Evolutionary conservation across 2,888 invertebrate species (phyloP).

Genomic region (Pachydiplax longipennis): DNA sequence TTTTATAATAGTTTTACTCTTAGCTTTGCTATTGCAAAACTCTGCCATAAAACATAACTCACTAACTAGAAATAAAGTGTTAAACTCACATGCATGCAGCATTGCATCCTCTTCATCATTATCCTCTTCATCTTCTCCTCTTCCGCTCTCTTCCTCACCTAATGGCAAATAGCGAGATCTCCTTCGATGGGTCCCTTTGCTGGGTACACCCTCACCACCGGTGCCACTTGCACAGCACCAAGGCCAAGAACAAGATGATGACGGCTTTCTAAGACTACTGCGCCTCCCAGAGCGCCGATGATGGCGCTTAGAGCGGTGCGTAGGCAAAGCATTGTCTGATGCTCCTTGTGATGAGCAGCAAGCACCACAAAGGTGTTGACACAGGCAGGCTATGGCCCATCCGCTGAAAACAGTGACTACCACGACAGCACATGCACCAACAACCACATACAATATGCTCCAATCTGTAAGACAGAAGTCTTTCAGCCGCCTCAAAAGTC

Average conservation of each 20-base stretch:
- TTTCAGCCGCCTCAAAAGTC: too few species aligned
- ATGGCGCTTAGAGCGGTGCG: background rate
- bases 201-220: background rate
- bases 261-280: background rate
- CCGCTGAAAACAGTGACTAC: slow-evolving; percentile 50
- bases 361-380: slow-evolving; percentile 47
- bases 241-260: background rate
- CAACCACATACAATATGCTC: slow-evolving; percentile 91
- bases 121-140: slow-evolving; percentile 2
- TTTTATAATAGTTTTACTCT: too few species aligned
- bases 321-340: background rate
- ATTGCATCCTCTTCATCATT: slow-evolving; percentile 32
- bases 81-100: background rate
- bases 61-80: too few species aligned
- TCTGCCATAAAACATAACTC: too few species aligned
- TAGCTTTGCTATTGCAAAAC: too few species aligned
- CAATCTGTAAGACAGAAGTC: slow-evolving; percentile 75
- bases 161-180: slow-evolving; percentile 50
- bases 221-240: background rate
- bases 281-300: background rate
- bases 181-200: slow-evolving; percentile 1
- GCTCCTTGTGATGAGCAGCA: background rate
- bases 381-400: slow-evolving; percentile 52
- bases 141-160: slow-evolving; percentile 50
- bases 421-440: slow-evolving; percentile 67